These are phyloP conservation scores for Parochlus steinenii DNA, from an alignment of 2,888 invertebrate species.

Conservation along the genomic window DNA sequence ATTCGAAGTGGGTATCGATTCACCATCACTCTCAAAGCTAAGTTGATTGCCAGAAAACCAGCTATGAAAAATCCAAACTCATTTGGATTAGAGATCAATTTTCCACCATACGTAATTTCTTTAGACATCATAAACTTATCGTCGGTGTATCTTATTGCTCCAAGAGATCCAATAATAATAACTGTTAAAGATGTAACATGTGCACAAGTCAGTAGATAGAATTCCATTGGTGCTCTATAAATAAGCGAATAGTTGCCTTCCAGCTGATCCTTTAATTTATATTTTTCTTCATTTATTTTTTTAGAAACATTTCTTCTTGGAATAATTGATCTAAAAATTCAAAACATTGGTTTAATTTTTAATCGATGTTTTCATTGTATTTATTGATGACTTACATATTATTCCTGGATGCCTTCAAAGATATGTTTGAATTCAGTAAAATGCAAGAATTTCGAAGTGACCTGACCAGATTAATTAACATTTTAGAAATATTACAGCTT, in stretches of 20 bases:
- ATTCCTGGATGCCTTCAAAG: too few species aligned
- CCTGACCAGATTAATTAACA: too few species aligned
- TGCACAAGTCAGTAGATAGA: constrained; percentile 3
- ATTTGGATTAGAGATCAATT: background rate
- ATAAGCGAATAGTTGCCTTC: constrained; percentile 1
- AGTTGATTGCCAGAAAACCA: background rate
- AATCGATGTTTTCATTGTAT: too few species aligned
- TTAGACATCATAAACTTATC: background rate
- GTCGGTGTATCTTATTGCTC: background rate
- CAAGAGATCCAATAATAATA: background rate
- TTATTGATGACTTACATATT: too few species aligned
- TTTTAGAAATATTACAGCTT: too few species aligned
- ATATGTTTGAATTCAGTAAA: too few species aligned
- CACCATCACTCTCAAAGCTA: background rate
- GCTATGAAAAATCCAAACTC: background rate
- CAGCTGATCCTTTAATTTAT: constrained; percentile 1
- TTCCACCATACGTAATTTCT: background rate
- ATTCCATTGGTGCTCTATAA: constrained; percentile 10
- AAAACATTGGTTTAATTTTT: too few species aligned
- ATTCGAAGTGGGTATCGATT: constrained; percentile 2
- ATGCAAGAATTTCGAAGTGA: too few species aligned
- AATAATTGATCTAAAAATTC: too few species aligned
- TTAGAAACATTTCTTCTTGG: too few species aligned
- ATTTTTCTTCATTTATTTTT: constrained; percentile 2
- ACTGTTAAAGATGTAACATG: background rate